These are phyloP conservation scores for Brachionus rubens DNA, from an alignment of 1,140 invertebrate species.

Conservation along the genomic window DNA sequence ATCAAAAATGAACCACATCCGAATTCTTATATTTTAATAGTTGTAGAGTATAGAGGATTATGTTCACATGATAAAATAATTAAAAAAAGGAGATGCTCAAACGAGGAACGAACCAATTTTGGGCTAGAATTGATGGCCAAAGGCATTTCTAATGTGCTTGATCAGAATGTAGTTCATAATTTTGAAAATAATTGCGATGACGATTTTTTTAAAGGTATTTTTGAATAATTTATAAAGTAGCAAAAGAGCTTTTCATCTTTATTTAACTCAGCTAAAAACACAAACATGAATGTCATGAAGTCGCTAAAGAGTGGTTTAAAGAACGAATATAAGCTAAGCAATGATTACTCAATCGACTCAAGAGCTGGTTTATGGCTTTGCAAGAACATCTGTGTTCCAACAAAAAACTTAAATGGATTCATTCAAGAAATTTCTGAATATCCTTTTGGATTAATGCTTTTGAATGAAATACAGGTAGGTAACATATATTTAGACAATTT, in stretches of 20 bases:
- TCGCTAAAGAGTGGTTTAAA: neutral
- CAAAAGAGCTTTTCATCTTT: too few species aligned
- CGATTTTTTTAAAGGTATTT: conserved; percentile 30
- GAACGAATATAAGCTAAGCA: neutral
- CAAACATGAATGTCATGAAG: conserved; percentile 1
- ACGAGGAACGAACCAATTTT: neutral
- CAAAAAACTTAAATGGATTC: neutral
- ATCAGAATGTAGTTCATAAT: conserved; percentile 19
- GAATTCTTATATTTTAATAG: neutral
- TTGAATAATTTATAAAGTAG: too few species aligned
- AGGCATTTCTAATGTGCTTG: neutral
- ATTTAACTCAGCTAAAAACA: neutral
- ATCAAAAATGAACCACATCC: neutral
- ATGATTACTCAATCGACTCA: neutral
- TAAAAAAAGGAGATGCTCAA: neutral
- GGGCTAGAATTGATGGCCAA: neutral
- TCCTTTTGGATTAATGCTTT: conserved; percentile 18
- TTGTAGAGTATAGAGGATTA: neutral
- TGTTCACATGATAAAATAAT: neutral
- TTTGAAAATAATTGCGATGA: neutral
- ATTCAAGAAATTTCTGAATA: conserved; percentile 27
- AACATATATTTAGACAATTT: neutral
- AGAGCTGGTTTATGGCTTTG: neutral
- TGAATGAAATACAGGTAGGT: neutral
- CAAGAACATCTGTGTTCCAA: neutral